These are phyloP conservation scores for Menura novaehollandiae DNA, from an alignment of 2,113 vertebrate genomes.

Conservation along the genomic window DNA sequence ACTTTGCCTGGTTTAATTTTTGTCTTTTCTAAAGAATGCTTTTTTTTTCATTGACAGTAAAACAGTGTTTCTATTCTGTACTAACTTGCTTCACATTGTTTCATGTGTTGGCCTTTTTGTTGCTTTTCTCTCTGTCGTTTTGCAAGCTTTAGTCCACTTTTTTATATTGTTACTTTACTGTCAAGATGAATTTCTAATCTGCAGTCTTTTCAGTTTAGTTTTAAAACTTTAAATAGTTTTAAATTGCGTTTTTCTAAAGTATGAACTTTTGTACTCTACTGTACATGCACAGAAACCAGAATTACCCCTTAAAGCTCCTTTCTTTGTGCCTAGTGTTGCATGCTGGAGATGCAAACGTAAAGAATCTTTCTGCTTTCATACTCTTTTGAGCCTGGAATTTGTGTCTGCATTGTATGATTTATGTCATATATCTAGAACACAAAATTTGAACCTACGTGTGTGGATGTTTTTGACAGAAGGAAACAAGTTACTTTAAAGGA, in stretches of 20 bases:
- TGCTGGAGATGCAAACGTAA: not conserved
- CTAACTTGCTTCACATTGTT: not conserved
- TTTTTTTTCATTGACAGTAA: not conserved
- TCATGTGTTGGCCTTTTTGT: not conserved
- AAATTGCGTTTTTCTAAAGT: not conserved
- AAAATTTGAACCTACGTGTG: not conserved
- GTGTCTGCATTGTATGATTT: fast-evolving
- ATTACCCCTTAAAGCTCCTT: not conserved
- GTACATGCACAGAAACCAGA: not conserved
- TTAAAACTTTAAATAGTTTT: not conserved
- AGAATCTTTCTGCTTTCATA: not conserved
- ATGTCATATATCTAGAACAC: not conserved
- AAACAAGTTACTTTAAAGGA: not conserved
- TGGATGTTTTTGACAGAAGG: not conserved
- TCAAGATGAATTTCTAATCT: not conserved
- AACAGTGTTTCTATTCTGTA: not conserved
- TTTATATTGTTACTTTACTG: not conserved
- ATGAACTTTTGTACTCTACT: not conserved
- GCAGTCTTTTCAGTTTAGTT: not conserved
- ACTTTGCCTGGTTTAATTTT: not conserved
- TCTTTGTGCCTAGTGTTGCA: not conserved
- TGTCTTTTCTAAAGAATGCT: not conserved
- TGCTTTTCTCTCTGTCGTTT: not conserved
- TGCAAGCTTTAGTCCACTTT: not conserved
- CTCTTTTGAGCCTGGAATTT: not conserved